Evolutionary conservation across 1,140 invertebrate genomes (phyloP).

Genomic region (Berghia stephanieae): DNA sequence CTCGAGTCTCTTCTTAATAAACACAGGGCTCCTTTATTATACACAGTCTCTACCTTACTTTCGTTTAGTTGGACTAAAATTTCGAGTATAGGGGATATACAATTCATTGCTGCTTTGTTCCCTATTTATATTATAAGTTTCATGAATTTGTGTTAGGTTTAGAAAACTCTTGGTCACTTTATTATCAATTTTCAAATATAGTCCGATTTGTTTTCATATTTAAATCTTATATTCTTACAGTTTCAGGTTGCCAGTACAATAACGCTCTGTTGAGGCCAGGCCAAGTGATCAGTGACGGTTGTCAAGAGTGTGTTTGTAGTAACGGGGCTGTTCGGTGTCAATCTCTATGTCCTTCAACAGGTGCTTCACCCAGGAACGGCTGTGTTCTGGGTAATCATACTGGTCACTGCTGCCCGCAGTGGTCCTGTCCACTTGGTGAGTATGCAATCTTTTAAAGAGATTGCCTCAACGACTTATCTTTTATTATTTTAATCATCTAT

Average conservation of each 20-base stretch:
- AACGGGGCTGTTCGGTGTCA: constrained; percentile 25
- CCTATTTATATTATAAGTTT: too few species aligned
- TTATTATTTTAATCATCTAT: too few species aligned
- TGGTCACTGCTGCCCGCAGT: constrained; percentile 32
- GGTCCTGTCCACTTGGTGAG: constrained; percentile 38
- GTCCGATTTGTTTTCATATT: neutral
- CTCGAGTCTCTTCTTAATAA: too few species aligned
- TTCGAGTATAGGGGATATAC: too few species aligned
- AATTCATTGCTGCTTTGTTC: too few species aligned
- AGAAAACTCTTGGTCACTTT: too few species aligned
- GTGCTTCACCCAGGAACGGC: constrained; percentile 16
- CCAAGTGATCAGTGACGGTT: constrained; percentile 26
- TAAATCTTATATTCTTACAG: constrained; percentile 16
- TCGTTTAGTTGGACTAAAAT: too few species aligned
- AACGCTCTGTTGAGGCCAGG: constrained; percentile 21
- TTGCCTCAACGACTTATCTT: too few species aligned
- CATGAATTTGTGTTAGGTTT: too few species aligned
- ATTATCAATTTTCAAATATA: neutral
- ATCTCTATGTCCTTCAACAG: constrained; percentile 19
- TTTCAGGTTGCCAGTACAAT: constrained; percentile 29
- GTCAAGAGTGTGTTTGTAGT: constrained; percentile 28
- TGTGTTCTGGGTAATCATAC: constrained; percentile 29
- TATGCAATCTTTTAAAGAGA: neutral
- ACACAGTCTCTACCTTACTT: too few species aligned
- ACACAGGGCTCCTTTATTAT: too few species aligned